phyloP scores from a whole-genome alignment of 2,113 vertebrate species.

The Megaceryle maxima region DNA sequence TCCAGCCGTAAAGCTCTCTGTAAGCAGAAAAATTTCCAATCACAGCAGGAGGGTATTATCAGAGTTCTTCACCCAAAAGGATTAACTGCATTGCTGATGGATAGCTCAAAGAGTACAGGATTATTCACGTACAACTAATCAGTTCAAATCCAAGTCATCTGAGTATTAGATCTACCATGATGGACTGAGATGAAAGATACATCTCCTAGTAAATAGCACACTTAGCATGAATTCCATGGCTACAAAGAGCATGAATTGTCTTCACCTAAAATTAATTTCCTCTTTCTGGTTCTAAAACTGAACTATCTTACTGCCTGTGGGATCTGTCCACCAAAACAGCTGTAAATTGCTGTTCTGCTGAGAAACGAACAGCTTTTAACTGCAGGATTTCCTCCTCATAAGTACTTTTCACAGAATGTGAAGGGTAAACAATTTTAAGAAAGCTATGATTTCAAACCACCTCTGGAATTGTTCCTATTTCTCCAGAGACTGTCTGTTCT shows the following conservation, averaged over 20 bases:
- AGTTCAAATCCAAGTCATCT: neutral
- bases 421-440: neutral
- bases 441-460: neutral
- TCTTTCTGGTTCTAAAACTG: neutral
- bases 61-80: neutral
- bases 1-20: neutral
- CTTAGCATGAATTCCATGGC: neutral
- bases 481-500: neutral
- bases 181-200: neutral
- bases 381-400: neutral
- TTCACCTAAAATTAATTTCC: neutral
- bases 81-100: neutral
- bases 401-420: neutral
- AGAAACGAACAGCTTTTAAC: neutral
- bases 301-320: neutral
- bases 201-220: neutral
- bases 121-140: neutral
- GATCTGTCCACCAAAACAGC: neutral
- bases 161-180: neutral
- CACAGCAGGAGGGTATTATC: neutral
- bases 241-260: neutral
- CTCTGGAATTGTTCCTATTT: neutral
- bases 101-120: neutral
- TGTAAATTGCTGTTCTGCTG: fast-evolving
- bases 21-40: neutral